Evolutionary conservation across 2,888 invertebrate species (phyloP), one percentile per base, ranked within the genome.

Genomic region (Watsonalla binaria): DNA sequence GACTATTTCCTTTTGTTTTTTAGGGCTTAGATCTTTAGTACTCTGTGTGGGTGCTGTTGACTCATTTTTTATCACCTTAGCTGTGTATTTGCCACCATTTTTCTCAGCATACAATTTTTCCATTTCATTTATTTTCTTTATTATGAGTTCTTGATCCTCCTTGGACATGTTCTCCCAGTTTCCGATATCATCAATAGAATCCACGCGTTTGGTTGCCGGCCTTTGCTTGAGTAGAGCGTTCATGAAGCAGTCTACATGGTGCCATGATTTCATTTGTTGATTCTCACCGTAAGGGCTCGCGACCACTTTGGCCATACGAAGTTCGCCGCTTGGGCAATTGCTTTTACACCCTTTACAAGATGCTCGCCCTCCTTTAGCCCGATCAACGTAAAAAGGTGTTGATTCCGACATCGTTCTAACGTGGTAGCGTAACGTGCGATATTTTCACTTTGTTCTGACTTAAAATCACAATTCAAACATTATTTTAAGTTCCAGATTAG

Each of bases 301-400:
- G 5, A 93, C 92, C 14, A 96, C 62, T 80, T 97, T 97, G 0
- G 95, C 97, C 48, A 97, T 86, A 55, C 97, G 91, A 47, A 97
- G 72, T 56, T 93, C 92, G 24, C 94, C 96, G 72, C 93, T 92
- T 0, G 93, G 92, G 70, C 96, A 95, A 71, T 94, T 94, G 56
- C 92, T 89, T 86, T 97, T 97, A 80, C 97, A 98, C 70, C 95
- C 96, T 80, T 97, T 97, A 76, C 98, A 98, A 11, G 93, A 93
- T 0, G 97, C 95, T 51, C 95, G 92, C 0, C 95, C 95, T 9
- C 94, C 92, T 85, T 97, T 97, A 0, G 97, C 96, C 59, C 95
- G 92, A 65, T 97, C 97, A 8, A 94, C 93, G 54, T 91, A 92
- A 82, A 95, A 96, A 6, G 93, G 92, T 15, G 74, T 70, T 5